These are phyloP conservation scores for Myocastor coypus DNA, from an alignment of 2,113 vertebrate species.

Conservation along the genomic window DNA sequence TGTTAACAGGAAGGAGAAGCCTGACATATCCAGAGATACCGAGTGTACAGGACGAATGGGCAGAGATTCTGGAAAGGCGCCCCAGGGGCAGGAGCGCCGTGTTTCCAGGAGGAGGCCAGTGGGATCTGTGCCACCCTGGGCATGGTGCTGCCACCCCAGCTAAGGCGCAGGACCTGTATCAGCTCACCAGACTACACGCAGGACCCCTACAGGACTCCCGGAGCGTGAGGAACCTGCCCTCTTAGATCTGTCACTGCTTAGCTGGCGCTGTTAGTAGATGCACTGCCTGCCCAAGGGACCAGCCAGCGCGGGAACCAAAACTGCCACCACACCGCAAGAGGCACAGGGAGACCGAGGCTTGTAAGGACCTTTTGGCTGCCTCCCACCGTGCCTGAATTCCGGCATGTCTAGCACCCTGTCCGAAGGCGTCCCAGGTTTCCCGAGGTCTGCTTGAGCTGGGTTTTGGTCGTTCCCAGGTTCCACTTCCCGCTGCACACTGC, in stretches of 20 bases:
- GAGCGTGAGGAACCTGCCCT: background rate
- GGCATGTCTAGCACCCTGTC: background rate
- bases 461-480: background rate
- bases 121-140: background rate
- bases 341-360: background rate
- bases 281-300: background rate
- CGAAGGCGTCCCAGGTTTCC: background rate
- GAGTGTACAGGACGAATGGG: background rate
- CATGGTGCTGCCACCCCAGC: background rate
- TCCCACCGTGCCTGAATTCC: background rate
- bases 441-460: background rate
- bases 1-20: background rate
- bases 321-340: rapidly evolving
- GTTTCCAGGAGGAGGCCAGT: background rate
- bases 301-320: background rate
- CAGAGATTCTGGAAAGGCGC: background rate
- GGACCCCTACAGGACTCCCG: background rate
- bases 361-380: background rate
- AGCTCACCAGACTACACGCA: background rate
- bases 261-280: background rate
- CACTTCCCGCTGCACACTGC: background rate
- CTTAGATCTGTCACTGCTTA: background rate
- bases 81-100: background rate
- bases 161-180: background rate
- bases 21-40: background rate